These are phyloP conservation scores for Lasaia peninsularis DNA, from an alignment of 1,140 invertebrate species.

Conservation along the genomic window DNA sequence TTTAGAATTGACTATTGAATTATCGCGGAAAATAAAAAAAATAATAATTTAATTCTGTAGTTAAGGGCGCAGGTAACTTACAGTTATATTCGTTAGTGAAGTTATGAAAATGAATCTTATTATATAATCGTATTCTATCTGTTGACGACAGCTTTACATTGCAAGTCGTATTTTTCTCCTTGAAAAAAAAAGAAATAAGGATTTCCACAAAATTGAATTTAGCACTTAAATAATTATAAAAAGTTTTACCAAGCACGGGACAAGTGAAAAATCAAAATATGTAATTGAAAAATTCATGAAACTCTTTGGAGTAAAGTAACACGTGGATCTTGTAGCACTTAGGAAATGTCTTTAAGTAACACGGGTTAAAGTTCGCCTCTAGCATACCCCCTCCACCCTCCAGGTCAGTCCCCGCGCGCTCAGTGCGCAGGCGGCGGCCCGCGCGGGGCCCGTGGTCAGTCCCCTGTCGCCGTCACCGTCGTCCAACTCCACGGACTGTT, in stretches of 20 bases:
- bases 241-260: too few species aligned
- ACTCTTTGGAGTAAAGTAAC: not conserved
- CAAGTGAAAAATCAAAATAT: too few species aligned
- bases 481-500: slow-evolving; percentile 75
- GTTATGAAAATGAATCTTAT: not conserved
- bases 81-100: slow-evolving; percentile 1
- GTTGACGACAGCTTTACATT: too few species aligned
- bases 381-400: not conserved
- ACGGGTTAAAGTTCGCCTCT: slow-evolving; percentile 10
- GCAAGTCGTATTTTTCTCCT: too few species aligned
- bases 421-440: slow-evolving; percentile 66
- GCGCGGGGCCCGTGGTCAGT: slow-evolving; percentile 73
- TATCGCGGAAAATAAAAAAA: not conserved
- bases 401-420: slow-evolving; percentile 25
- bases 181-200: too few species aligned
- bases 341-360: slow-evolving; percentile 9
- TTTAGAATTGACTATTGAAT: not conserved
- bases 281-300: too few species aligned
- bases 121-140: too few species aligned
- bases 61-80: too few species aligned
- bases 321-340: not conserved
- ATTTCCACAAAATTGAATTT: too few species aligned
- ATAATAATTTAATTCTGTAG: not conserved
- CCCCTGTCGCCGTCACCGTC: slow-evolving; percentile 71
- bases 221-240: too few species aligned